Percentiles rank a stretch among this genome's conserved stretches.
Evolutionary conservation across 2,113 vertebrate species (phyloP).

Genomic region (Balaeniceps rex): DNA sequence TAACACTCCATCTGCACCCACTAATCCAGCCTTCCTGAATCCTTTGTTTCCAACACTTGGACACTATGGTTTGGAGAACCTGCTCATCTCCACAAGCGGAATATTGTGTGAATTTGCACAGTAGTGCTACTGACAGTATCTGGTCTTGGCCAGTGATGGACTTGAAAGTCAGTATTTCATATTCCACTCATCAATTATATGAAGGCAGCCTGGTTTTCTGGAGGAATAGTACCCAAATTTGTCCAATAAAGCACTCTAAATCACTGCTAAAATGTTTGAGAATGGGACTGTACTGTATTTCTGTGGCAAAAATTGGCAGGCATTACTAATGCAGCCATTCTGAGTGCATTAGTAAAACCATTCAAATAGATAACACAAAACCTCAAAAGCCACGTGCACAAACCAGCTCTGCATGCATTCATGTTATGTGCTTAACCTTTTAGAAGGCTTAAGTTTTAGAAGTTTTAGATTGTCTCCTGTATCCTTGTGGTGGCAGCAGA

Average conservation of each 20-base stretch:
- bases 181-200: background rate
- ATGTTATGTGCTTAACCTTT: background rate
- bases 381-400: background rate
- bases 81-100: background rate
- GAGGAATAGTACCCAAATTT: background rate
- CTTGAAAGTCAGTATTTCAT: background rate
- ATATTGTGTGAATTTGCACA: background rate
- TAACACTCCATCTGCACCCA: background rate
- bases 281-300: background rate
- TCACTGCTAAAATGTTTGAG: background rate
- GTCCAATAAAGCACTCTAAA: background rate
- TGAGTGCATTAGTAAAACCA: background rate
- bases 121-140: background rate
- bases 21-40: background rate
- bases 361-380: background rate
- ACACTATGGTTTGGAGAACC: background rate
- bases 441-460: background rate
- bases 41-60: background rate
- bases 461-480: background rate
- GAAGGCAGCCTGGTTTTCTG: background rate
- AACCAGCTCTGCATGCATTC: background rate
- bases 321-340: background rate
- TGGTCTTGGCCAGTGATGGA: background rate
- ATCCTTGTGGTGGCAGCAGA: conserved; percentile 47
- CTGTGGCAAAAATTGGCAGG: background rate